Evolutionary conservation across 2,888 invertebrate genomes (phyloP).

Genomic region (Scaptomyza flava): DNA sequence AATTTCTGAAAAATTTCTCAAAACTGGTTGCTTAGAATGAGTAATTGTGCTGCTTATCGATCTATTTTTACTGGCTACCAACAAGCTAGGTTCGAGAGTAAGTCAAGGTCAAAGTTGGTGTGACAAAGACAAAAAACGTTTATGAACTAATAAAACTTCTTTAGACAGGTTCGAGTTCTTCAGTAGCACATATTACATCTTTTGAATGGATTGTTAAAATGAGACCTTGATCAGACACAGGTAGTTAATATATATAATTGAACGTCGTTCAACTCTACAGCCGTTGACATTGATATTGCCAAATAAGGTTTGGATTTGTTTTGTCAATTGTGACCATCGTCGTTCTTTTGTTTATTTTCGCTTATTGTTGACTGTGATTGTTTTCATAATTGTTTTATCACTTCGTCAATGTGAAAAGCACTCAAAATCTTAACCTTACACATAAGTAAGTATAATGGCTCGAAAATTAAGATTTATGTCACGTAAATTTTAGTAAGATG

Average conservation of each 20-base stretch:
- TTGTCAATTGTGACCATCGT: constrained; percentile 18
- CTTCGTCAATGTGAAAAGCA: constrained; percentile 30
- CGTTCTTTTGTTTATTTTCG: constrained; percentile 42
- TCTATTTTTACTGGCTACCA: no score
- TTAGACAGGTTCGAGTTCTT: no score
- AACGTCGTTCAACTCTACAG: constrained; percentile 9
- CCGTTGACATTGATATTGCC: constrained; percentile 33
- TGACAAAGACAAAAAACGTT: no score
- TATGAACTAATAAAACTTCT: no score
- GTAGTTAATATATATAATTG: background rate
- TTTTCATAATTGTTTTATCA: constrained; percentile 10
- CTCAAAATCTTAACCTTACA: constrained; percentile 4
- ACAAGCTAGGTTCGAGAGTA: no score
- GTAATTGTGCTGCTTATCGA: no score
- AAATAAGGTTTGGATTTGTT: constrained; percentile 17
- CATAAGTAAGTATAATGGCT: background rate
- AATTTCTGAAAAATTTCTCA: no score
- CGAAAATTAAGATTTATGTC: background rate
- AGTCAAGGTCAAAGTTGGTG: no score
- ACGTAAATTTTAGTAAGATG: background rate
- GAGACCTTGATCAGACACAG: constrained; percentile 13
- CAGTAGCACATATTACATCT: no score
- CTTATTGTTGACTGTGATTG: constrained; percentile 18
- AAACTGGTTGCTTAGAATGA: no score
- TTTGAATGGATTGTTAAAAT: no score